Base-by-base conservation (phyloP, 2,888 invertebrate genomes). In the Ochropacha duplaris region DNA sequence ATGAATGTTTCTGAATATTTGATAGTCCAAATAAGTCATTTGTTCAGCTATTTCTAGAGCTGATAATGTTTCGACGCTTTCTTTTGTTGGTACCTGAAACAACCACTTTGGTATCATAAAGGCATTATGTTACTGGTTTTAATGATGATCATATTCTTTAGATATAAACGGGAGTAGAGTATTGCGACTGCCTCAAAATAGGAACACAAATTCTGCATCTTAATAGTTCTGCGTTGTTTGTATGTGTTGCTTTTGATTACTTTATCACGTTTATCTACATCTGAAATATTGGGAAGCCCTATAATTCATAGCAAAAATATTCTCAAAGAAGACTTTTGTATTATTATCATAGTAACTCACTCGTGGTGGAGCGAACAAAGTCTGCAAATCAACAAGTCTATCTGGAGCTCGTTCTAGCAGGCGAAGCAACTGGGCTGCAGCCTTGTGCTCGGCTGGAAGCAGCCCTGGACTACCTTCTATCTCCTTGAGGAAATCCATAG, bases 21-120 rank as follows among this genome's bases (percentile, higher is more conserved):
- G 96, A 83, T 98, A 98, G 83, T 98, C 98, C 69, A 98, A 90
- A 78, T 96, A 98, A 0, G 98, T 98, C 94, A 98, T 96, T 83
- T 98, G 98, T 83, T 98, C 98, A 0, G 98, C 98, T 58, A 98
- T 97, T 88, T 98, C 98, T 44, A 98, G 87, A 1, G 98, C 98
- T 22, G 97, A 97, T 14, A 98, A 80, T 0, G 96, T 96, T 82
- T 98, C 97, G 59, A 97, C 96, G 68, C 94, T 97, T 78, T 98
- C 98, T 76, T 96, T 96, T 55, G 95, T 96, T 54, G 96, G 95
- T 49, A 94, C 88, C 97, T 97, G 80, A 55, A 93, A 91, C 56
- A 22, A 52, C 50, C 28, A 31, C 31, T 9, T 28, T 9, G 28
- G 28, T 12, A 31, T 12, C 31, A 31, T 31, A 31, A 2, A 6